Conservation (phyloP, 2,888 invertebrate species). For the Taenaris catops region DNA sequence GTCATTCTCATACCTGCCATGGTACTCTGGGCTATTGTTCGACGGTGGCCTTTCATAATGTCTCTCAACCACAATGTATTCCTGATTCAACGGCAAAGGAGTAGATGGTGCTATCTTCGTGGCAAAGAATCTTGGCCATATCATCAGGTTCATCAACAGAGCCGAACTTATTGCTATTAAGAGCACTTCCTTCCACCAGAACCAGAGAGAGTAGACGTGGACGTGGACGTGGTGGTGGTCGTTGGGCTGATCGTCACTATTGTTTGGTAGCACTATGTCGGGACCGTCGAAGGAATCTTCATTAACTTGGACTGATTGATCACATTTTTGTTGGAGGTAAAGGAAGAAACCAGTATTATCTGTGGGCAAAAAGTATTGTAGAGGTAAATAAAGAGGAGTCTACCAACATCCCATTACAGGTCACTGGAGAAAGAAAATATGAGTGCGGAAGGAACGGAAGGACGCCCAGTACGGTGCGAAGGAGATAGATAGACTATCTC, state of each 20-base stretch:
- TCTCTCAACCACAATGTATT: slow-evolving; percentile 55
- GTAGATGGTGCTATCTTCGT: slow-evolving; percentile 39
- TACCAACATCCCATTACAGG: too few species aligned
- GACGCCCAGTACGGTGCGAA: too few species aligned
- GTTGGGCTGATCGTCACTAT: slow-evolving; percentile 53
- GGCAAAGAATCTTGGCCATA: slow-evolving; percentile 74
- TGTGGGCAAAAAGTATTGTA: too few species aligned
- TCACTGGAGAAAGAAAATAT: too few species aligned
- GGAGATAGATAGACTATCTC: too few species aligned
- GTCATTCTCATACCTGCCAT: slow-evolving; percentile 88
- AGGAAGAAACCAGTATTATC: slow-evolving; percentile 88
- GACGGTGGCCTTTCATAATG: slow-evolving; percentile 43
- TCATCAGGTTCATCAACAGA: slow-evolving; percentile 83
- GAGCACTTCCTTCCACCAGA: slow-evolving; percentile 90
- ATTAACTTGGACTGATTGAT: slow-evolving; percentile 58
- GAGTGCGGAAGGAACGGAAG: too few species aligned
- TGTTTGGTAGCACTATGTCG: slow-evolving; percentile 36
- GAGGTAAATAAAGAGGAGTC: too few species aligned
- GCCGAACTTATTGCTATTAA: slow-evolving; percentile 88
- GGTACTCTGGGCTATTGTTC: slow-evolving; percentile 43
- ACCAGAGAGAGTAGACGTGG: slow-evolving; percentile 87
- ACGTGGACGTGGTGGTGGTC: slow-evolving; percentile 83
- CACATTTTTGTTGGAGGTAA: slow-evolving; percentile 79
- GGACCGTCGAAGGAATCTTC: slow-evolving; percentile 40
- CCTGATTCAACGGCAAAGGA: slow-evolving; percentile 47